Evolutionary conservation across 2,888 invertebrate genomes (phyloP), one percentile per base, ranked within the genome.

Genomic region (Cryptocheilus praepositus): DNA sequence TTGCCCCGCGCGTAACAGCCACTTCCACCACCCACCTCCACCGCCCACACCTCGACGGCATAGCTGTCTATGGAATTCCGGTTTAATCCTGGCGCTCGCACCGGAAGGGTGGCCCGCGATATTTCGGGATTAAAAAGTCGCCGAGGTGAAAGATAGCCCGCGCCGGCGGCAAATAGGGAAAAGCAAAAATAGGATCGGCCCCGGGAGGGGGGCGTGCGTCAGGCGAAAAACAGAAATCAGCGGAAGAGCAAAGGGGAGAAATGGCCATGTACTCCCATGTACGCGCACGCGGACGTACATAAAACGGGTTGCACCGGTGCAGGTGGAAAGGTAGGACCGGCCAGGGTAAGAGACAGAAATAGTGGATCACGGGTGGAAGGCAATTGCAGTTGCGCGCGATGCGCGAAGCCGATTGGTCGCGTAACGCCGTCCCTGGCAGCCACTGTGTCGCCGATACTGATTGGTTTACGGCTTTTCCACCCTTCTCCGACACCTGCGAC

Each of bases 391-490:
- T 63, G 61, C 61, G 64, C 57, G 55, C 19, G 46, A 65, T 52
- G 36, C 61, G 19, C 49, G 55, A 36, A 59, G 46, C 61, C 68
- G 77, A 76, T 76, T 71, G 76, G 72, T 60, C 43, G 46, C 25
- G 54, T n/a, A 49, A 61, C 60, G 54, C 67, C 55, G 62, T 61
- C 60, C 54, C 43, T 49, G 55, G 53, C 19, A 28, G 55, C 18
- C 11, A n/a, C n/a, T 64, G 49, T 68, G 69, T 72, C 69, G 68
- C 61, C 61, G 71, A 77, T 69, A 67, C 73, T 76, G 77, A 81
- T 83, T 80, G 72, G 70, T 76, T 80, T 74, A 76, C 69, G 56
- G 64, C 36, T 55, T 66, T 71, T 73, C 45, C 61, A 57, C 61
- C 71, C 49, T 49, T 61, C 44, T 54, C 36, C 55, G 61, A 60